phyloP scores from a whole-genome alignment of 2,113 vertebrate genomes.

The Fukomys damarensis region DNA sequence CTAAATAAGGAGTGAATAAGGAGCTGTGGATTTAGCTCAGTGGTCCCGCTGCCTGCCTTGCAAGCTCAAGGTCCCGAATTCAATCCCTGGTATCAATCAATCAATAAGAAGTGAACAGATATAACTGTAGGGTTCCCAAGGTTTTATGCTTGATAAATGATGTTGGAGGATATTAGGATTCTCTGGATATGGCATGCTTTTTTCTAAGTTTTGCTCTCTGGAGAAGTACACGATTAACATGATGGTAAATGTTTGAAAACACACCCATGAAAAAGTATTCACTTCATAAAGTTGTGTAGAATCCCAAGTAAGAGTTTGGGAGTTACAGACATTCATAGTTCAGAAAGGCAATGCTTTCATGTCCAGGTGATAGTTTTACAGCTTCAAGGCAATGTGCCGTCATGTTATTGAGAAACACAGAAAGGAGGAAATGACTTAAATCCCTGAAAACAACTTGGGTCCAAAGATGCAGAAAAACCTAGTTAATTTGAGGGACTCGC shows the following conservation, averaged over 20 bases:
- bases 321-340: accelerated
- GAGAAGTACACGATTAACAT: neutral
- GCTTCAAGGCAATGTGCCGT: neutral
- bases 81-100: too few species aligned
- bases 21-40: too few species aligned
- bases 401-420: neutral
- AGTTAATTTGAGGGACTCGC: neutral
- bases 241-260: neutral
- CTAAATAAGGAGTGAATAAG: neutral
- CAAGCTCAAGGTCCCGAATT: too few species aligned
- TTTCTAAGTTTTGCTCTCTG: too few species aligned
- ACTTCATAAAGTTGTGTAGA: neutral
- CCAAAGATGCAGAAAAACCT: neutral
- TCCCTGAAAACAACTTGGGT: neutral
- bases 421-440: neutral
- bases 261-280: neutral
- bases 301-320: neutral
- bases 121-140: neutral
- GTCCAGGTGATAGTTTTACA: accelerated
- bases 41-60: too few species aligned
- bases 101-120: too few species aligned
- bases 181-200: neutral
- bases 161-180: neutral
- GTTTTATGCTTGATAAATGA: neutral
- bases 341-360: neutral